phyloP scores from a whole-genome alignment of 2,113 vertebrate species.

The Corythornis madagascariensis region DNA sequence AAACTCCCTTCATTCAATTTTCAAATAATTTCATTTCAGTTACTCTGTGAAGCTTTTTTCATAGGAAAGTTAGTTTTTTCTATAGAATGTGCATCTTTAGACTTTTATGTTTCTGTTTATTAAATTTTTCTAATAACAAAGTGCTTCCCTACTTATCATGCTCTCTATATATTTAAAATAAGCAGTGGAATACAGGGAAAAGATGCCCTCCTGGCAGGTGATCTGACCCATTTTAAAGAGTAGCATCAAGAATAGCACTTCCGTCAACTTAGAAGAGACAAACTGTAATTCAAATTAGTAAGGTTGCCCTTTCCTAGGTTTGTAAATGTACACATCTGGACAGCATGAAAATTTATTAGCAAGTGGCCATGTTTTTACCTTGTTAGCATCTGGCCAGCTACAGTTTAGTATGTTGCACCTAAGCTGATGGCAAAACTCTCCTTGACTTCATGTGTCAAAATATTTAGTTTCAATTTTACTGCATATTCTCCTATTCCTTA shows the following conservation, averaged over 20 bases:
- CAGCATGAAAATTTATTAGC: conserved; percentile 7
- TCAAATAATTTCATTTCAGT: background rate
- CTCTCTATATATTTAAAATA: background rate
- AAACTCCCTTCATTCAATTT: background rate
- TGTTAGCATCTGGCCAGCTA: conserved; percentile 27
- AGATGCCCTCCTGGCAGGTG: background rate
- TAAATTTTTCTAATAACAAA: background rate
- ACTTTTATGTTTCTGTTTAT: background rate
- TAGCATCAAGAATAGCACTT: background rate
- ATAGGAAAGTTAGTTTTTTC: background rate
- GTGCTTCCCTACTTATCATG: background rate
- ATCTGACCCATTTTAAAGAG: background rate
- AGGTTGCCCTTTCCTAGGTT: background rate
- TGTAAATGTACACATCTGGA: background rate
- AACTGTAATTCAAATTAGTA: background rate
- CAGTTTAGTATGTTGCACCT: background rate
- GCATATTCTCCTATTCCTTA: background rate
- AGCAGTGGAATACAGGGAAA: background rate
- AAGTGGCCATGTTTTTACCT: background rate
- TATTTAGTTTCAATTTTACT: background rate
- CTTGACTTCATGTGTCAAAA: background rate
- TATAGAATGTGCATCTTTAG: background rate
- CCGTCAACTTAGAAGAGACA: background rate
- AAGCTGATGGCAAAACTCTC: background rate
- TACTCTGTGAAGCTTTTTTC: background rate